A percentile compares a stretch with the other conserved stretches of the same genome.
Evolutionary conservation across 2,888 invertebrate species (phyloP).

Genomic region (Tenthredo distinguenda): DNA sequence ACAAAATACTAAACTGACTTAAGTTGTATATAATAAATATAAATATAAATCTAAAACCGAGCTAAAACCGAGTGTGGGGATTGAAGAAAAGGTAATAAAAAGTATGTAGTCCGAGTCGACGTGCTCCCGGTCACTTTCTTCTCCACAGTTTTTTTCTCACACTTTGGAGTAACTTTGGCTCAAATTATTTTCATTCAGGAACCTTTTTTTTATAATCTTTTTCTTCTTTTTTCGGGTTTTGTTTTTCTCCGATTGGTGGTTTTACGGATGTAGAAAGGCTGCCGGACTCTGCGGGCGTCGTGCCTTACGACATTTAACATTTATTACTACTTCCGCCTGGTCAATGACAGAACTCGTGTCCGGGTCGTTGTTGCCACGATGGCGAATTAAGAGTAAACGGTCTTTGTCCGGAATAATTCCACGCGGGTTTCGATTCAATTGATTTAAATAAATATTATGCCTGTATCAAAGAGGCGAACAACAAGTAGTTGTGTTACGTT

Average conservation of each 20-base stretch:
- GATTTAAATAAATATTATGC: neutral
- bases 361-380: conserved; percentile 44
- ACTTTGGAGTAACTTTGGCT: conserved; percentile 17
- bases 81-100: neutral
- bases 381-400: conserved; percentile 42
- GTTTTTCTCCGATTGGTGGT: neutral
- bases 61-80: neutral
- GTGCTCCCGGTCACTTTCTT: conserved; percentile 1
- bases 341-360: conserved; percentile 51
- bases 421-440: neutral
- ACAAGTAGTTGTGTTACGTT: neutral
- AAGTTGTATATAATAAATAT: neutral
- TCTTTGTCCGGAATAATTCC: conserved; percentile 36
- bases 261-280: conserved; percentile 46
- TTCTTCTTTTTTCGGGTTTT: neutral
- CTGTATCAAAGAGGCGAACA: neutral
- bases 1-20: neutral
- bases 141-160: neutral
- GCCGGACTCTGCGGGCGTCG: conserved; percentile 37
- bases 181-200: neutral
- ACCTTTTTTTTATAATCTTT: neutral
- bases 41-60: neutral
- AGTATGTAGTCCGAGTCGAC: neutral
- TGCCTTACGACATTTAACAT: conserved; percentile 49
- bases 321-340: conserved; percentile 49